Base-by-base conservation (phyloP, 2,888 invertebrate species). In the Dasysyrphus tricinctus region DNA sequence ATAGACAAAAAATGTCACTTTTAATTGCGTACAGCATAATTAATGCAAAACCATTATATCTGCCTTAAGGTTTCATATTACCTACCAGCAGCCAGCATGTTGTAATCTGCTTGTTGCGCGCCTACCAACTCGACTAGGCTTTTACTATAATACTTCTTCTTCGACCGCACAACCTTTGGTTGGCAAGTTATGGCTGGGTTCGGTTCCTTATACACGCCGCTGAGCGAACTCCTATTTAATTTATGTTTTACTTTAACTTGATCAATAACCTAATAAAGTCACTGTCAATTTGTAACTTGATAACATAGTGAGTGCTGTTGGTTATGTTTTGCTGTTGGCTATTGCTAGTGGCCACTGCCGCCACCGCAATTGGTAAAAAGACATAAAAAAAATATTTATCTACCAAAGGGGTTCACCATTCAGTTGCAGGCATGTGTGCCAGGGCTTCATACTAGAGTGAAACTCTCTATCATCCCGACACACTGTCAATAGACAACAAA, bases 251-350 rank as follows among this genome's bases (percentile, higher is more conserved):
- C 29, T 56, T 49, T 72, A 42, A 56, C 65, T 57, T 74, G 74
- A 82, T 82, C 63, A 63, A 81, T 75, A 63, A 73, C 72, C 65
- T 74, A 86, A 86, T 86, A 57, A 63, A 86, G 82, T 61, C 72
- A 75, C 72, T 72, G 75, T 79, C 83, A 69, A 79, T 72, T 86
- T 79, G 86, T 86, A 79, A 79, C 54, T 42, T 47, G 74, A 83
- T 83, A 83, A 42, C 16, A 56, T 57, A 37, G n/a, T 76, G 37
- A n/a, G 29, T 47, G 42, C 51, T 69, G 39, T 78, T 72, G 61
- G 16, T 57, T 44, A 2, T 34, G 19, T 49, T 65, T 5, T 6
- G 14, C 44, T 63, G 42, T 29, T 69, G n/a, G 65, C n/a, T 44
- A 34, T n/a, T 51, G 59, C 29, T 39, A 24, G 39, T 61, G 39